These are phyloP conservation scores for Macropis europaea DNA, from an alignment of 2,888 invertebrate genomes.

Conservation along the genomic window DNA sequence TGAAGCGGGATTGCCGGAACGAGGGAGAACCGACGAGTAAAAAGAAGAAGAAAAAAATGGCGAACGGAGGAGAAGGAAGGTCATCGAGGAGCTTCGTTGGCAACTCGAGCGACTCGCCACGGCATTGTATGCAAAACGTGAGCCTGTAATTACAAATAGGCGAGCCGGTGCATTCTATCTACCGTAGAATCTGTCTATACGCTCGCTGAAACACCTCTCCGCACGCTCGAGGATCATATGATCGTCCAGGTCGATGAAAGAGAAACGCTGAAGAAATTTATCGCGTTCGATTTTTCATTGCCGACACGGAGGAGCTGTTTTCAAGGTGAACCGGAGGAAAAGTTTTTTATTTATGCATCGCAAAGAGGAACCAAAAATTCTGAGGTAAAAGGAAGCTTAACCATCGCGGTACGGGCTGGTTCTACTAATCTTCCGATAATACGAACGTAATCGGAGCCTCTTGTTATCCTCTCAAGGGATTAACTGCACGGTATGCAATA, in stretches of 20 bases:
- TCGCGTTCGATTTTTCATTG: too few relatives aligned
- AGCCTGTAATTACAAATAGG: conserved; percentile 69
- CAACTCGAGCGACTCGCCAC: conserved; percentile 66
- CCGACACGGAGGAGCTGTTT: too few relatives aligned
- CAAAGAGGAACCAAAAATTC: background rate
- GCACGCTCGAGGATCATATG: too few relatives aligned
- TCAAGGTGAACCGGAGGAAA: too few relatives aligned
- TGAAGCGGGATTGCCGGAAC: conserved; percentile 48
- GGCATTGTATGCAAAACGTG: conserved; percentile 71
- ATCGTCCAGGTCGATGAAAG: too few relatives aligned
- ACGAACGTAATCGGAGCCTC: conserved; percentile 31
- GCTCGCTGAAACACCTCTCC: too few relatives aligned
- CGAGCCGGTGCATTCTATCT: conserved; percentile 46
- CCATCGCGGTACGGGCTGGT: background rate
- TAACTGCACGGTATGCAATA: conserved; percentile 33
- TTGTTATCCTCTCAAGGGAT: conserved; percentile 29
- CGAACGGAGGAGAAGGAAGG: conserved; percentile 45
- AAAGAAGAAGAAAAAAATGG: conserved; percentile 20
- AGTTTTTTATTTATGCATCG: background rate
- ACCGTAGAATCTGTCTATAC: too few relatives aligned
- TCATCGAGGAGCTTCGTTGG: conserved; percentile 54
- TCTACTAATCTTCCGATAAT: conserved; percentile 37
- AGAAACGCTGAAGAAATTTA: too few relatives aligned
- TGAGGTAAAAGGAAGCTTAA: background rate
- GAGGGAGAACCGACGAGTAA: too few relatives aligned